Conservation (phyloP, 2,797 vertebrate species). For the Hemitrygon akajei region DNA sequence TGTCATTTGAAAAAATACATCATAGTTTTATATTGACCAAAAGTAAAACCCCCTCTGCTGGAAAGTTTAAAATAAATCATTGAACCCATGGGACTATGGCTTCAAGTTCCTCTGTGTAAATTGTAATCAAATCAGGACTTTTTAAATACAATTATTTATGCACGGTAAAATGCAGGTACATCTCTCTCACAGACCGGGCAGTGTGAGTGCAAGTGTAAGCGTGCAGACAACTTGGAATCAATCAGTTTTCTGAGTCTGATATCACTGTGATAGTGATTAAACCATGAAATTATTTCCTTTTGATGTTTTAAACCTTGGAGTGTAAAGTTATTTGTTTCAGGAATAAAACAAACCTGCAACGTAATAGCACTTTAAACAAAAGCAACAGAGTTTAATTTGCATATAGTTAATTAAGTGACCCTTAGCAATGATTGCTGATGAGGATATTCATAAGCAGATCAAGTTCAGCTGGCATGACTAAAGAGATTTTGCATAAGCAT, state of each 20-base stretch:
- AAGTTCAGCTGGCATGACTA: slow-evolving; percentile 30
- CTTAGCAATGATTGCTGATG: slow-evolving; percentile 16
- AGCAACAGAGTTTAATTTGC: slow-evolving; percentile 27
- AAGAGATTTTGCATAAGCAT: slow-evolving; percentile 23
- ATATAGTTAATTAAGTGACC: slow-evolving; percentile 32
- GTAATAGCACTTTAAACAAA: slow-evolving; percentile 28
- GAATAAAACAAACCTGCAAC: slow-evolving; percentile 3
- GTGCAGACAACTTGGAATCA: not conserved
- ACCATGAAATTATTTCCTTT: not conserved
- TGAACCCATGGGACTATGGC: not conserved
- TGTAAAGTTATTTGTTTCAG: not conserved
- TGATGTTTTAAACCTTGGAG: not conserved
- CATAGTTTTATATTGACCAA: not conserved
- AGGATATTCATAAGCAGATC: slow-evolving; percentile 18
- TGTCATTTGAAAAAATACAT: not conserved
- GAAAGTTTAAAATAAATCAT: not conserved
- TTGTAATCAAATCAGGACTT: not conserved
- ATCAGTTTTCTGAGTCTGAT: not conserved
- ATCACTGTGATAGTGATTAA: not conserved
- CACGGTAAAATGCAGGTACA: not conserved
- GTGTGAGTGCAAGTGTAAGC: not conserved
- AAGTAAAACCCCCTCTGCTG: not conserved
- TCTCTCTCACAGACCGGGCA: not conserved
- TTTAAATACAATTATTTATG: not conserved
- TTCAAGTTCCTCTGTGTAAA: not conserved